phyloP scores from a whole-genome alignment of 2,113 vertebrate species.

The Rhadina sibilatrix region DNA sequence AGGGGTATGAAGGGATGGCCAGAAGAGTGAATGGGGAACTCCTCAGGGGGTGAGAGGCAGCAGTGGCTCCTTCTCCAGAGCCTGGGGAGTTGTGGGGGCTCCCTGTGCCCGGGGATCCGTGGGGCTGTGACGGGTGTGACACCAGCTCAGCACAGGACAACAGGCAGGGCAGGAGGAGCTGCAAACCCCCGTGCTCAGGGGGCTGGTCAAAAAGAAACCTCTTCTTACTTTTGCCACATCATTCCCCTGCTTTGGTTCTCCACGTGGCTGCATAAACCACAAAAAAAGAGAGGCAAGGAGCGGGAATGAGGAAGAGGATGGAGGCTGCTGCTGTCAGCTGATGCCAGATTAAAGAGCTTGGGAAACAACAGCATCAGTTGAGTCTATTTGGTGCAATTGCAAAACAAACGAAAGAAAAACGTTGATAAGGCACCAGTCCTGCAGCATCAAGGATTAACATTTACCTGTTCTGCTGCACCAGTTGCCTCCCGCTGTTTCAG shows the following conservation, averaged over 20 bases:
- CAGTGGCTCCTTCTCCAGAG: fast-evolving
- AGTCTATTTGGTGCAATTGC: background rate
- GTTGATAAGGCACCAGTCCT: background rate
- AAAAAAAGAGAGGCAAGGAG: background rate
- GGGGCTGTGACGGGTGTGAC: fast-evolving
- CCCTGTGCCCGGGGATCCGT: background rate
- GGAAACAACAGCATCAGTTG: background rate
- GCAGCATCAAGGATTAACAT: background rate
- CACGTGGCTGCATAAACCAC: background rate
- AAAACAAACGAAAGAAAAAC: background rate
- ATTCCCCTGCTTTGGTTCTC: background rate
- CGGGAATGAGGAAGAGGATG: background rate
- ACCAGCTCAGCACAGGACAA: background rate
- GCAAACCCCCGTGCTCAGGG: fast-evolving
- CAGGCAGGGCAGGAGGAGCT: background rate
- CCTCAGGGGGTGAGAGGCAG: background rate
- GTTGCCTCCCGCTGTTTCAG: background rate
- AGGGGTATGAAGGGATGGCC: background rate
- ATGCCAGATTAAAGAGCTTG: background rate
- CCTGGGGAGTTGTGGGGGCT: background rate
- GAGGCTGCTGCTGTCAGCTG: constrained; percentile 13
- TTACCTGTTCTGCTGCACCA: constrained; percentile 11
- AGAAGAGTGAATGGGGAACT: fast-evolving
- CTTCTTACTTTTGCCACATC: background rate
- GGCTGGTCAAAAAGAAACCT: background rate